Base-by-base conservation (phyloP, 2,888 invertebrate species). In the Myopa testacea region DNA sequence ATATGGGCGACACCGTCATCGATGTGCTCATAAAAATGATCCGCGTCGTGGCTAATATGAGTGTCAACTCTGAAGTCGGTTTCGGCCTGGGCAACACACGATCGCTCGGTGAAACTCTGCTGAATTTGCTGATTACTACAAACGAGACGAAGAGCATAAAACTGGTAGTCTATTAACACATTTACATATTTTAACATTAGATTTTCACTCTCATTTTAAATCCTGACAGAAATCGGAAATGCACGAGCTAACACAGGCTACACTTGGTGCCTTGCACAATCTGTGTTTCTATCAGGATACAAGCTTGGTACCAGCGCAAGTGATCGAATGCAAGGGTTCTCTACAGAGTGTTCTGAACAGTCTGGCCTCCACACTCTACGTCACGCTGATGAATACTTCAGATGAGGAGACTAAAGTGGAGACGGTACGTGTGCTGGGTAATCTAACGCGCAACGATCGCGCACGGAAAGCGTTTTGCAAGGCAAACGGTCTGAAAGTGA, bases 11-110 rank as follows among this genome's bases (percentile, higher is more conserved):
- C 77, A 84, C 88, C 0, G 89, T 89, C 2, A 86, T 89, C 71
- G 91, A 91, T 84, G 89, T 89, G 67, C 85, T 90, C 37, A 86
- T 89, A 52, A 90, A 89, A 84, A 82, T 90, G 73, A 87, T 96
- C 19, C 92, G 96, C 6, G 94, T 96, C n/a, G 90, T 96, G 40
- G 96, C 96, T 4, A 96, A 96, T 86, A 91, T 96, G 87, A 94
- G 95, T 78, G 93, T 96, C 79, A 93, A 94, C 84, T 92, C 94
- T 65, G 92, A 93, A 68, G 95, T 95, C 4, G 96, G 96, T 0
- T 91, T 92, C 58, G 92, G 91, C 2, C 88, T 96, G 80, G 92
- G 92, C 0, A 89, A 86, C 8, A 83, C 86, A 7, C 85, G 91
- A 16, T 82, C 83, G 0, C 71, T 89, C 70, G 89, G 88, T 79